Evolutionary conservation across 2,888 invertebrate species (phyloP), one percentile per base, ranked within the genome.

Genomic region (Lathronympha strigana): DNA sequence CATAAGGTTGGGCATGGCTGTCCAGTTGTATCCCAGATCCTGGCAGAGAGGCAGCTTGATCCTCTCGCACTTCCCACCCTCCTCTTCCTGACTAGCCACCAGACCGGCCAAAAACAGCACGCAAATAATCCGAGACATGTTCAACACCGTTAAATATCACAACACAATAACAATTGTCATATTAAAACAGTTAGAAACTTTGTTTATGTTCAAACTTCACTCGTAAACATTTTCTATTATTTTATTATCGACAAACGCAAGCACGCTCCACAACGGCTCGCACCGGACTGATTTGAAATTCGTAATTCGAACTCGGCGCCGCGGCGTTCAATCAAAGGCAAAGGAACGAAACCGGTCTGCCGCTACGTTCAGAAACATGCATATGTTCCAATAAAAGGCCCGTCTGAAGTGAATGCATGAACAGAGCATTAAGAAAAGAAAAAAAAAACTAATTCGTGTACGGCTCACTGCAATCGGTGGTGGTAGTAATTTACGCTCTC

Each of bases 1-100:
- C 86, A 97, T 94, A 68, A 96, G 93, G 90, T 97, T 97, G 57
- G 97, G 97, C 96, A 97, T 95, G 33, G 94, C 94, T 25, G 97
- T 97, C 90, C 95, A 94, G 88, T 97, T 97, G 90, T 97, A 97
- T 73, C 96, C 95, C 82, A 97, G 92, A 76, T 96, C 96, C 82
- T 95, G 94, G 83, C 97, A 97, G 86, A 96, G 93, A 49, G 96
- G 95, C 67, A 96, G 95, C 62, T 93, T 93, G 79, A 97, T 97
- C 77, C 94, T 93, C 88, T 97, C 96, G 86, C 97, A 97, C 81
- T 95, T 95, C 61, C 88, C 90, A 78, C 90, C 89, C 75, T 93
- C 86, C 69, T 76, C 72, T 74, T 90, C 84, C 69, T 91, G 89
- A 73, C 87, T 80, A 69, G 84, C 83, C 81, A 86, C 81, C 82